phyloP scores from a whole-genome alignment of 2,888 invertebrate genomes.

The Adelognathus sp. region DNA sequence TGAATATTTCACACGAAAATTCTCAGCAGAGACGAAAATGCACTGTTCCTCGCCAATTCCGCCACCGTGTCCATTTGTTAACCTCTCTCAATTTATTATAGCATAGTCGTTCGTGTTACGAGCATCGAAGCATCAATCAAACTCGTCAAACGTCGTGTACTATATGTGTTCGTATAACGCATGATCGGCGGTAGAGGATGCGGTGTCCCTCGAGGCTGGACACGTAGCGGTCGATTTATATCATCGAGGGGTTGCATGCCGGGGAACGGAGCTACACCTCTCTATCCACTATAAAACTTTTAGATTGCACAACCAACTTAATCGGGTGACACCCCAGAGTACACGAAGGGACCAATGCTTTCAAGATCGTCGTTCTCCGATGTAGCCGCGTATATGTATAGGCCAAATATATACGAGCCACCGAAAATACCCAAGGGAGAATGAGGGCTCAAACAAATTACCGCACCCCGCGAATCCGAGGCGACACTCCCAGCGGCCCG shows the following conservation, averaged over 20 bases:
- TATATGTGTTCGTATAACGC: slow-evolving; percentile 27
- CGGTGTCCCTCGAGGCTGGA: slow-evolving; percentile 51
- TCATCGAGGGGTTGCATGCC: slow-evolving; percentile 48
- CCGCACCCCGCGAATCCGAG: slow-evolving; percentile 17
- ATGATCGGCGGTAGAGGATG: slow-evolving; percentile 28
- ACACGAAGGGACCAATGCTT: slow-evolving; percentile 21
- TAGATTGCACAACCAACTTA: slow-evolving; percentile 51
- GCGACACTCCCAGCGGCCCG: slow-evolving; percentile 54
- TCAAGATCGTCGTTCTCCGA: slow-evolving; percentile 40
- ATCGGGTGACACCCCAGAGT: slow-evolving; percentile 28
- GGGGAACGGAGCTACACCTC: slow-evolving; percentile 20
- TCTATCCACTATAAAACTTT: slow-evolving; percentile 49
- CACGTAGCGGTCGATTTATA: slow-evolving; percentile 57
- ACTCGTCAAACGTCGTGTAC: slow-evolving; percentile 45
- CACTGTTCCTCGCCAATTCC: neutral
- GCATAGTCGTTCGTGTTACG: slow-evolving; percentile 43
- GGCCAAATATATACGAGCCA: slow-evolving; percentile 37
- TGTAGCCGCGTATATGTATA: too few species aligned
- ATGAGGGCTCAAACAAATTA: slow-evolving; percentile 30
- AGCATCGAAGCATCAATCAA: slow-evolving; percentile 54
- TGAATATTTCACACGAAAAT: too few species aligned
- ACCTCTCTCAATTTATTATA: slow-evolving; percentile 45
- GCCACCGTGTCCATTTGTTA: neutral
- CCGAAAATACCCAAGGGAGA: neutral
- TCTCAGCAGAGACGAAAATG: neutral